Conservation (phyloP, 2,113 vertebrate species). For the Mastomys coucha region DNA sequence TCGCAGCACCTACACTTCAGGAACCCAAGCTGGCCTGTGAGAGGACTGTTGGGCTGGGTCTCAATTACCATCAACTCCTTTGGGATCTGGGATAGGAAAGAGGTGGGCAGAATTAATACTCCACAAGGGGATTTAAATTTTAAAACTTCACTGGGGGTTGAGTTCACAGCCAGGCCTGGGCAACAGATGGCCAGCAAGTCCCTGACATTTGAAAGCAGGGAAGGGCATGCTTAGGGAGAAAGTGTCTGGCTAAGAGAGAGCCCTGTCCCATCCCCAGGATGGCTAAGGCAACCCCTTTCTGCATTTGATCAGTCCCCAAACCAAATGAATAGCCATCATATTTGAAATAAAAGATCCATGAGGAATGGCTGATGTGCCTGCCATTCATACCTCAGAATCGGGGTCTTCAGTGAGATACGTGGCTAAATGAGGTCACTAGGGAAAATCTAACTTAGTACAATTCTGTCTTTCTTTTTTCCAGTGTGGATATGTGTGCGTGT, state of each 20-base stretch:
- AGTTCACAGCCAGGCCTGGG: not conserved
- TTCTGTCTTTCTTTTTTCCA: not conserved
- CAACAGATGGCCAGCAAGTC: not conserved
- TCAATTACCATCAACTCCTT: not conserved
- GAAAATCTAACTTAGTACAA: not conserved
- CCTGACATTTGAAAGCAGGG: too few species aligned
- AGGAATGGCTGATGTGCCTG: not conserved
- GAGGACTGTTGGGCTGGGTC: fast-evolving
- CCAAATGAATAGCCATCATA: not conserved
- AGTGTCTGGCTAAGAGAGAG: too few species aligned
- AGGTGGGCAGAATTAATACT: not conserved
- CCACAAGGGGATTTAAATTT: conserved; percentile 20
- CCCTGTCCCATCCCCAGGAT: not conserved
- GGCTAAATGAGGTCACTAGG: not conserved
- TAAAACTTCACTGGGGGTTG: not conserved
- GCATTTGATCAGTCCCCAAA: not conserved
- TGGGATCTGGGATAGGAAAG: not conserved
- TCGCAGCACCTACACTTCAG: not conserved
- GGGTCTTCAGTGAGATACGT: not conserved
- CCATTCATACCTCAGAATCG: not conserved
- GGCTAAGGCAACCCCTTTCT: not conserved
- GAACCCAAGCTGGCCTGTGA: conserved; percentile 11
- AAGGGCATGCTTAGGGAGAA: not conserved
- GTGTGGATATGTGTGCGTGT: not conserved
- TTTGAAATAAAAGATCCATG: not conserved